Evolutionary conservation across 2,113 vertebrate genomes (phyloP).

Genomic region (Aix galericulata): DNA sequence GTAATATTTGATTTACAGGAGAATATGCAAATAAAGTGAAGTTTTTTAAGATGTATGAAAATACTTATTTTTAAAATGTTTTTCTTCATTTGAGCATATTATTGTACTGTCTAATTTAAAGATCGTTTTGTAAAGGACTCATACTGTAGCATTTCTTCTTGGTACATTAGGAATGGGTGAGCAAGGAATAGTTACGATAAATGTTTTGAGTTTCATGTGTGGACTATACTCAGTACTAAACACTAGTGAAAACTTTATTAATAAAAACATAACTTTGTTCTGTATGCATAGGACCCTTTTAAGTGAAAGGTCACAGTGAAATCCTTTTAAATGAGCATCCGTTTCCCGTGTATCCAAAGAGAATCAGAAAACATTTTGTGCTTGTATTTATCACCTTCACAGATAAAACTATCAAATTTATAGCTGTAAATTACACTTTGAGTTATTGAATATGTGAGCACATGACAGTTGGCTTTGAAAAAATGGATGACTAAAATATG

Average conservation of each 20-base stretch:
- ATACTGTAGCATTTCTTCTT: slow-evolving; percentile 19
- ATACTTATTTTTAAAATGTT: slow-evolving; percentile 28
- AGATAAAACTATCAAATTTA: neutral
- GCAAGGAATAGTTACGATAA: slow-evolving; percentile 45
- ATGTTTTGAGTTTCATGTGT: slow-evolving; percentile 38
- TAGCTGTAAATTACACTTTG: neutral
- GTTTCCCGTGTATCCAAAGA: neutral
- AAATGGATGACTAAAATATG: neutral
- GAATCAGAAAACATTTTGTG: neutral
- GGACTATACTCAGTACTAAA: neutral
- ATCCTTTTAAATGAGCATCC: neutral
- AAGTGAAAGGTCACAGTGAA: slow-evolving; percentile 15
- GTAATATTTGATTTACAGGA: neutral
- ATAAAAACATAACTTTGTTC: neutral
- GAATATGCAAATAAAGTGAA: neutral
- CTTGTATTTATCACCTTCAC: neutral
- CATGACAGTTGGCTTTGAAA: neutral
- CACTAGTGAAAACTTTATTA: slow-evolving; percentile 23
- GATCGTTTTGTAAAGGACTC: slow-evolving; percentile 15
- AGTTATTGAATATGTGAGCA: neutral
- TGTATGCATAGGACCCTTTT: neutral
- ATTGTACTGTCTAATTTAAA: slow-evolving; percentile 40
- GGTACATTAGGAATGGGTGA: slow-evolving; percentile 41
- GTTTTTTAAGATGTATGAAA: slow-evolving; percentile 10
- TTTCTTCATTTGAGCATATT: neutral